phyloP scores from a whole-genome alignment of 2,888 invertebrate species.

The Papilio protenor region DNA sequence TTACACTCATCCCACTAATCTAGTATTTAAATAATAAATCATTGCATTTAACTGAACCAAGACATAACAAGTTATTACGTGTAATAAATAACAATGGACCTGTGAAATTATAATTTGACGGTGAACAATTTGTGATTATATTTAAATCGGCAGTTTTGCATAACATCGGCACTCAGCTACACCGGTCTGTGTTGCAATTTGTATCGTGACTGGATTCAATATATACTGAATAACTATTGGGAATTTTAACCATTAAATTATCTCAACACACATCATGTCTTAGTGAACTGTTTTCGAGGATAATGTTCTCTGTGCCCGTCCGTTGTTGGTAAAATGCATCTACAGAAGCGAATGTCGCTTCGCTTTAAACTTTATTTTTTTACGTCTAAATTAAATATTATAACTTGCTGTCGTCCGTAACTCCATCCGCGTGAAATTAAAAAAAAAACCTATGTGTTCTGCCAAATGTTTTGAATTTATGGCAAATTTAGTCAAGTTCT shows the following conservation, averaged over 20 bases:
- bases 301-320: neutral
- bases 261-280: neutral
- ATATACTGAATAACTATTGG: conserved; percentile 34
- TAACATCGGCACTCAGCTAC: conserved; percentile 28
- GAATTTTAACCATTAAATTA: neutral
- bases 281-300: too few species aligned
- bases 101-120: conserved; percentile 47
- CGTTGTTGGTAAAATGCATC: neutral
- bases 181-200: conserved; percentile 47
- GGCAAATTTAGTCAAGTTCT: too few species aligned
- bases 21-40: neutral
- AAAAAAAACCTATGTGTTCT: too few species aligned
- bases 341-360: too few species aligned
- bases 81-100: conserved; percentile 47
- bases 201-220: conserved; percentile 51
- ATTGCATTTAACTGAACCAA: conserved; percentile 37
- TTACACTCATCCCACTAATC: too few species aligned
- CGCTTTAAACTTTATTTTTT: too few species aligned
- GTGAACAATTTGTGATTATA: conserved; percentile 43
- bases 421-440: too few species aligned
- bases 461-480: too few species aligned
- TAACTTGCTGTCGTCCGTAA: too few species aligned
- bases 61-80: conserved; percentile 31
- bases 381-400: too few species aligned
- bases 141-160: conserved; percentile 37